Evolutionary conservation across 2,797 vertebrate species (phyloP).

Genomic region (Poecilia velifera): DNA sequence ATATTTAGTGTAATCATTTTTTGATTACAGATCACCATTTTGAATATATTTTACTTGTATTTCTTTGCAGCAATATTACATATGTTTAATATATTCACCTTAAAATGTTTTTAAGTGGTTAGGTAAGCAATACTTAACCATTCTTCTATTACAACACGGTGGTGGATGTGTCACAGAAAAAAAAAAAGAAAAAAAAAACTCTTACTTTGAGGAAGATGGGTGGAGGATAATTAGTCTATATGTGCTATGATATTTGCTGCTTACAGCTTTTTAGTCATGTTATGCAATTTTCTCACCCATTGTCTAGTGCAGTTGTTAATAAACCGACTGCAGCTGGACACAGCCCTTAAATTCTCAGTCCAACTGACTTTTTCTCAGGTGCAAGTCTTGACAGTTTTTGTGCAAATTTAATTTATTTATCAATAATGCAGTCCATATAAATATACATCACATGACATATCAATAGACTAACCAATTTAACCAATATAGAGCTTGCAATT

Average conservation of each 20-base stretch:
- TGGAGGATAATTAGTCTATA: not conserved
- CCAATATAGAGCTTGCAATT: not conserved
- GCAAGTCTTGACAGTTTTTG: not conserved
- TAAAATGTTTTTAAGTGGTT: too few relatives aligned
- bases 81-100: too few relatives aligned
- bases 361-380: not conserved
- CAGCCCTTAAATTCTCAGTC: not conserved
- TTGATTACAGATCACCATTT: not conserved
- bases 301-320: not conserved
- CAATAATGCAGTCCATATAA: not conserved
- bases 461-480: not conserved
- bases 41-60: conserved; percentile 21
- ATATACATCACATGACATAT: not conserved
- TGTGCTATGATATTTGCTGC: not conserved
- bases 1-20: not conserved
- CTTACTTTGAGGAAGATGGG: too few relatives aligned
- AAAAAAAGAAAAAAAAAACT: too few relatives aligned
- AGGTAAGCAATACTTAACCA: too few relatives aligned
- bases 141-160: too few relatives aligned
- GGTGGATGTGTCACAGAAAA: too few relatives aligned
- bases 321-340: not conserved
- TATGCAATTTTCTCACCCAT: too few relatives aligned
- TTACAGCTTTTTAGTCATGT: conserved; percentile 13
- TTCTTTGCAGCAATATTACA: conserved; percentile 6
- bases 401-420: not conserved